These are phyloP conservation scores for Gobionotothen gibberifrons DNA, from an alignment of 2,797 vertebrate genomes.

Conservation along the genomic window DNA sequence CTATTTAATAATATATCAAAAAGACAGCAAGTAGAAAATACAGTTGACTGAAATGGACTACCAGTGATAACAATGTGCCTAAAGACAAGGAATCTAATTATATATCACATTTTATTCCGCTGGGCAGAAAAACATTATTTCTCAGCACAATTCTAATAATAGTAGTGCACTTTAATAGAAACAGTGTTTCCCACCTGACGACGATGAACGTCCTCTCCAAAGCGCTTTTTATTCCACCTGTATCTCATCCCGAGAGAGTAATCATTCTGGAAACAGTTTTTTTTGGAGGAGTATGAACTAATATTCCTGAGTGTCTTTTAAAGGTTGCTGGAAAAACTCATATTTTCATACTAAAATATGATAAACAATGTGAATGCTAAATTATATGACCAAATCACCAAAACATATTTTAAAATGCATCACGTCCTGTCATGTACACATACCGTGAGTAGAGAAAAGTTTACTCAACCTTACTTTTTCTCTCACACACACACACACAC, in stretches of 20 bases:
- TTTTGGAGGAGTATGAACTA: neutral
- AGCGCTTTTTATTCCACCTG: neutral
- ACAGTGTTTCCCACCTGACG: slow-evolving; percentile 19
- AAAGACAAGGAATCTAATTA: neutral
- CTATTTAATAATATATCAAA: neutral
- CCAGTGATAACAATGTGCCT: neutral
- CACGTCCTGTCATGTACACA: neutral
- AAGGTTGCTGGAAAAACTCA: neutral
- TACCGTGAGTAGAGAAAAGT: neutral
- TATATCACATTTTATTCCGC: neutral
- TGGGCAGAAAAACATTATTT: neutral
- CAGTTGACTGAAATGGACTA: neutral
- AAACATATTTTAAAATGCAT: neutral
- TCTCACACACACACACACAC: slow-evolving; percentile 27
- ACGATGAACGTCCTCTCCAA: slow-evolving; percentile 30
- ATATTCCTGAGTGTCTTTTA: neutral
- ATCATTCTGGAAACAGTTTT: neutral
- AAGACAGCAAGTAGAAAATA: neutral
- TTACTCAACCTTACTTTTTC: neutral
- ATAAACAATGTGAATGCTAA: neutral
- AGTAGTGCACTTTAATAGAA: neutral
- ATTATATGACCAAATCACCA: neutral
- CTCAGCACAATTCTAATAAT: neutral
- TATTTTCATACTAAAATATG: slow-evolving; percentile 1
- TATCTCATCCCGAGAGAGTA: slow-evolving; percentile 11